Evolutionary conservation across 2,888 invertebrate species (phyloP), one percentile per base, ranked within the genome.

Genomic region (Coremacera marginata): DNA sequence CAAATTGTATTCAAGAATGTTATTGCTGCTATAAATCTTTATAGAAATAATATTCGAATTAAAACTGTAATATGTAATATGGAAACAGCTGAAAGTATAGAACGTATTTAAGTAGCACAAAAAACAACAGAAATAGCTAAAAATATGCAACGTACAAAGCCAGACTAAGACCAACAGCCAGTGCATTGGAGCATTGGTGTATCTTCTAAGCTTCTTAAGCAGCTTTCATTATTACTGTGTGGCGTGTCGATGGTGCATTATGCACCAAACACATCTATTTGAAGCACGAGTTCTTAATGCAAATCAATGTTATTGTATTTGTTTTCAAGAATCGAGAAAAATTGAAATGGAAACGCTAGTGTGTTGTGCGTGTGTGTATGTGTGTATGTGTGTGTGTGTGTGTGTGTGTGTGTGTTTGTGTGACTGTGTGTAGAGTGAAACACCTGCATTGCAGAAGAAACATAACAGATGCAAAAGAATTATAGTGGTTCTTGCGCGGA

Each of bases 181-280:
- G 44, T 44, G 44, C 14, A 44, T 11, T 4, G 37, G 4, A n/a
- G n/a, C n/a, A 31, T 31, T 31, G 31, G 31, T 31, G 31, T 14
- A 7, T 67, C 16, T 44, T 34, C 31, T 31, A 31, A 37, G 19
- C 44, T 44, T 37, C 22, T 52, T 70, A 34, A 27, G 52, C 52
- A 11, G 52, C 34, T 70, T 55, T 70, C 16, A 70, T 55, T 44
- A 44, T 44, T 70, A 19, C 31, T 31, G 31, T 55, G 31, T 57
- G 19, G 70, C 55, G 55, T 70, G 70, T 70, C 55, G 70, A 70
- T 70, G 52, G 55, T 34, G 31, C 34, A 70, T 70, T 34, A 25
- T n/a, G 27, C 27, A 27, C 37, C 31, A 16, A 52, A 7, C n/a
- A 52, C 31, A 51, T 19, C 52, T 14, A 55, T 27, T n/a, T 31